A percentile compares a stretch with the other conserved stretches of the same genome.
Conservation (phyloP, 2,797 vertebrate genomes). For the Benthosema pterotum region DNA sequence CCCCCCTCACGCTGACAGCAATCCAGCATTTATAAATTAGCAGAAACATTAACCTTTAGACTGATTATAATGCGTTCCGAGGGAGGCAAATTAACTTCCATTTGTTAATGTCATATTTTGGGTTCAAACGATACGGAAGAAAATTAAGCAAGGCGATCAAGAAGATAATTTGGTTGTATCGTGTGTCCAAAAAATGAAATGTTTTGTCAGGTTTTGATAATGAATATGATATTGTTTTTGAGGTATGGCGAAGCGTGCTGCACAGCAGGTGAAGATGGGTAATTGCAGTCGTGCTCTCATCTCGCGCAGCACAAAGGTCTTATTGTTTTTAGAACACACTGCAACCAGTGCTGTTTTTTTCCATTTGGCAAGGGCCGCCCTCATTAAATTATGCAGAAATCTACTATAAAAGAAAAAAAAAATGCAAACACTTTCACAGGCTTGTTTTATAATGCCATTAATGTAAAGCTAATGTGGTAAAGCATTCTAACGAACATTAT, state of each 20-base stretch:
- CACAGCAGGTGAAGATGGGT: constrained; percentile 63
- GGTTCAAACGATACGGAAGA: constrained; percentile 64
- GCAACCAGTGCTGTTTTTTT: constrained; percentile 28
- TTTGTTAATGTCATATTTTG: constrained; percentile 82
- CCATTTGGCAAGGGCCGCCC: constrained; percentile 37
- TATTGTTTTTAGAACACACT: constrained; percentile 58
- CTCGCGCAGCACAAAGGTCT: constrained; percentile 62
- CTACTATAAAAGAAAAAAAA: constrained; percentile 9
- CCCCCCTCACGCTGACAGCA: constrained; percentile 81
- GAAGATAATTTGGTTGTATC: constrained; percentile 63
- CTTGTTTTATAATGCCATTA: constrained; percentile 17
- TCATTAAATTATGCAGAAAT: too few species aligned
- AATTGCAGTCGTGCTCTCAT: constrained; percentile 74
- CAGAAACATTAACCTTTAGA: constrained; percentile 87
- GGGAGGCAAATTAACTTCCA: constrained; percentile 81
- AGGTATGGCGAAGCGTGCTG: constrained; percentile 48
- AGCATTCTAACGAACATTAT: constrained; percentile 33
- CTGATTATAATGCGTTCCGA: constrained; percentile 81
- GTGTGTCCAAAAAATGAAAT: constrained; percentile 60
- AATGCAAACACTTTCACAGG: constrained; percentile 10
- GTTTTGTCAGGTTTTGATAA: constrained; percentile 70
- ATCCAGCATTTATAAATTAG: constrained; percentile 86
- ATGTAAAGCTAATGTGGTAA: constrained; percentile 12
- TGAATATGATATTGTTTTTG: constrained; percentile 68
- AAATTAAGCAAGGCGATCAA: constrained; percentile 67